phyloP scores from a whole-genome alignment of 2,113 vertebrate species.

The Rhynchomys soricoides region DNA sequence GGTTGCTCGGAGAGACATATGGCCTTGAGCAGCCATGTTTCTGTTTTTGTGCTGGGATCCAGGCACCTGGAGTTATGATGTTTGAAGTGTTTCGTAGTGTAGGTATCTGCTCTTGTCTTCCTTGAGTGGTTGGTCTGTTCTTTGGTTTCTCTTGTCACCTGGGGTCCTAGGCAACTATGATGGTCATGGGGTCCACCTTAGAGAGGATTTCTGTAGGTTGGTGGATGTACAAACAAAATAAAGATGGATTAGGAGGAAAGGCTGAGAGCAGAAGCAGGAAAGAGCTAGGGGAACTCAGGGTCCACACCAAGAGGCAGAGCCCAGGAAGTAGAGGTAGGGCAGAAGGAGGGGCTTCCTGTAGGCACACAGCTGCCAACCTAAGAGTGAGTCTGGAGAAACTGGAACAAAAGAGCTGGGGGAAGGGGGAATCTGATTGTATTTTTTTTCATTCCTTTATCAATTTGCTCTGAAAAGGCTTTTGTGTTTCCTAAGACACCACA shows the following conservation, averaged over 20 bases:
- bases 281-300: no score
- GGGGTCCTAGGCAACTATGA: not conserved
- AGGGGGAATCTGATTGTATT: not conserved
- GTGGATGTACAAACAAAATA: not conserved
- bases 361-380: no score
- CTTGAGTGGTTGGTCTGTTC: not conserved
- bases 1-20: not conserved
- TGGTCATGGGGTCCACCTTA: not conserved
- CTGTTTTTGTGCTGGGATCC: no score
- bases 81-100: not conserved
- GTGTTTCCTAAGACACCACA: not conserved
- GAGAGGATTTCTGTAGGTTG: not conserved
- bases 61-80: no score
- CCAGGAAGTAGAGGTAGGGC: not conserved
- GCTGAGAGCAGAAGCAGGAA: not conserved
- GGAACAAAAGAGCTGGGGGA: not conserved
- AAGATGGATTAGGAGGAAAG: not conserved
- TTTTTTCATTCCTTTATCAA: not conserved
- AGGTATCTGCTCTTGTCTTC: not conserved
- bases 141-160: not conserved
- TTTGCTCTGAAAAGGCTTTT: not conserved
- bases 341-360: not conserved
- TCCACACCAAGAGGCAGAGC: not conserved
- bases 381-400: not conserved
- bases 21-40: not conserved